Evolutionary conservation across 1,140 invertebrate species (phyloP).

Genomic region (Drusus annulatus): DNA sequence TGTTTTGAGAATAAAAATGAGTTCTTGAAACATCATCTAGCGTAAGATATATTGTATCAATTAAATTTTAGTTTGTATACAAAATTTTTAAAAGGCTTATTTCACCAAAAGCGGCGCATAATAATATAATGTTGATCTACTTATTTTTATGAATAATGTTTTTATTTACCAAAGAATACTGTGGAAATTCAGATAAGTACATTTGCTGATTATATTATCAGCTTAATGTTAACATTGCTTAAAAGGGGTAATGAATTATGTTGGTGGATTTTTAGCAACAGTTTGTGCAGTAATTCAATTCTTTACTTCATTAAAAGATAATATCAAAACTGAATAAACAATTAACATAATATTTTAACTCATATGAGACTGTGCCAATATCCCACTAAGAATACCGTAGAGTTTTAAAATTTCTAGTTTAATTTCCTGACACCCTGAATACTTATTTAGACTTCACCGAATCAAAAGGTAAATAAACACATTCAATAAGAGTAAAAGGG

Average conservation of each 20-base stretch:
- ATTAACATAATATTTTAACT: slow-evolving; percentile 20
- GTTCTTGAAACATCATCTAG: slow-evolving; percentile 8
- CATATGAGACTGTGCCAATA: slow-evolving; percentile 40
- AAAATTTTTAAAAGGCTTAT: slow-evolving; percentile 7
- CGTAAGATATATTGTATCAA: neutral
- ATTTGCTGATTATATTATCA: neutral
- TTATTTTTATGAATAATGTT: slow-evolving; percentile 26
- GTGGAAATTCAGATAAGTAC: neutral
- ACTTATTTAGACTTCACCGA: neutral
- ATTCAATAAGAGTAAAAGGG: slow-evolving; percentile 1
- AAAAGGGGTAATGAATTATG: no score
- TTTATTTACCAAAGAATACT: slow-evolving; percentile 39
- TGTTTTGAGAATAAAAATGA: slow-evolving; percentile 27
- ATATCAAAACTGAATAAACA: no score
- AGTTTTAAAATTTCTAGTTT: no score
- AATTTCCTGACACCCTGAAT: neutral
- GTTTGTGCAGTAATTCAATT: neutral
- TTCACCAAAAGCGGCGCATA: slow-evolving; percentile 29
- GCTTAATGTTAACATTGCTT: no score
- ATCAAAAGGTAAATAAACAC: slow-evolving; percentile 23
- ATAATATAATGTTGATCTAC: slow-evolving; percentile 19
- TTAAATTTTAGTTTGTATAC: neutral
- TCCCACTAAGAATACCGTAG: no score
- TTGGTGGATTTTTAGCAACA: neutral
- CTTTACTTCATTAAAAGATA: no score